Base-by-base conservation (phyloP, 1,140 invertebrate genomes). In the Lucilia sericata region DNA sequence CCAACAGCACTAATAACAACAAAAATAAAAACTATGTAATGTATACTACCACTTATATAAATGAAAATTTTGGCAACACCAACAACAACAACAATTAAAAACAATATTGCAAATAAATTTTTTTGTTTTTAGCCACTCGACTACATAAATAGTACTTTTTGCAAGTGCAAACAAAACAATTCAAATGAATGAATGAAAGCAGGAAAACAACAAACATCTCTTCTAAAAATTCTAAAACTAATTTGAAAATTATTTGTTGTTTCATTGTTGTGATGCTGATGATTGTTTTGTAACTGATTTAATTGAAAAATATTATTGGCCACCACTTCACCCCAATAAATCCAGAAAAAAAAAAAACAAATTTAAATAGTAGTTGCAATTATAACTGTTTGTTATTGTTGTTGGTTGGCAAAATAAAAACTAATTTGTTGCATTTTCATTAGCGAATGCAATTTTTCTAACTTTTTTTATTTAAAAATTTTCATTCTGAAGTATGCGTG, bases 231-330 rank as follows among this genome's bases (percentile, higher is more conserved):
- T 80, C 76, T 80, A 80, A 80, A 80, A 80, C 42, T 80, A 80
- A 80, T 80, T 80, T 80, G 76, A 80, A 80, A 80, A 80, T 80
- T 80, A 80, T 80, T 80, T 80, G 76, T 80, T 80, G 42, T 51
- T 80, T 51, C 25, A 42, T 47, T n/a, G n/a, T 5, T 8, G 17
- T 30, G 25, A 30, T 30, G 25, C 25, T 30, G 25, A 30, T 78
- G 75, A 80, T 80, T 80, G 76, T 25, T 80, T 49, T 80, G 42
- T 49, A 49, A 47, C 36, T 47, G 42, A 19, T 80, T 34, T 42
- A 76, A 42, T 17, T 76, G 65, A 25, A 70, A 70, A 70, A 70
- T 70, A 21, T 70, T 70, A 70, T 70, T 70, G 19, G 65, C 65
- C n/a, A 70, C 19, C 55, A n/a, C n/a, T 60, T 60, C n/a, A 60